Percentiles rank a stretch among this genome's conserved stretches.
These are phyloP conservation scores for Acipenser transmontanus DNA, from an alignment of 2,797 vertebrate genomes.

Conservation along the genomic window DNA sequence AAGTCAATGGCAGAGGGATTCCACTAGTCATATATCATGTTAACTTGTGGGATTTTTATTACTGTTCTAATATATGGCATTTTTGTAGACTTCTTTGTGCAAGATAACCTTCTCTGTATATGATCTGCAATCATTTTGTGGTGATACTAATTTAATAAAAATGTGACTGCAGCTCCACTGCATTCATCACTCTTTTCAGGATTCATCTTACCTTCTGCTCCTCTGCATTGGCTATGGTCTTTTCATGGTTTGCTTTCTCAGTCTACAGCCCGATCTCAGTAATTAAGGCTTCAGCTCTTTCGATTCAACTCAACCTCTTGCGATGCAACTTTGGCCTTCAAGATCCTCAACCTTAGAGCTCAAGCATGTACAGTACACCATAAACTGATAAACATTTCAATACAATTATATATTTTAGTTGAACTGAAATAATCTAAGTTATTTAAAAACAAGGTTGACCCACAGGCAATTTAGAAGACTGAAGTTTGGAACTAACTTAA, in stretches of 20 bases:
- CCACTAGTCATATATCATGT: too few species aligned
- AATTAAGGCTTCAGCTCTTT: conserved; percentile 75
- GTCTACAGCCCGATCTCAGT: conserved; percentile 74
- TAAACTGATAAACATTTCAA: too few species aligned
- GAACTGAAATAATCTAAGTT: not conserved
- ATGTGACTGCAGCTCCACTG: conserved; percentile 70
- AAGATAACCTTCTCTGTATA: conserved; percentile 58
- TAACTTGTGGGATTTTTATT: too few species aligned
- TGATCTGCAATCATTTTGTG: too few species aligned
- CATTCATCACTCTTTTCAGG: conserved; percentile 61
- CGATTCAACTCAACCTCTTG: conserved; percentile 67
- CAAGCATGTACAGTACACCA: conserved; percentile 19
- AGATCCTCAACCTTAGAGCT: conserved; percentile 52
- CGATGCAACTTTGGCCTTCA: conserved; percentile 65
- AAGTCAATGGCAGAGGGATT: too few species aligned
- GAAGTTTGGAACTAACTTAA: not conserved
- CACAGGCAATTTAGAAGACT: not conserved
- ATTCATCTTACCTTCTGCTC: conserved; percentile 71
- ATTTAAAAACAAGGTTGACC: not conserved
- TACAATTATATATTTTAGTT: too few species aligned
- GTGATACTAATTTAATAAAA: too few species aligned
- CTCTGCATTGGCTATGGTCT: conserved; percentile 63
- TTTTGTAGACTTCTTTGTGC: conserved; percentile 77
- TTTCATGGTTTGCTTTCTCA: conserved; percentile 75
- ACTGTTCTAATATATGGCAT: conserved; percentile 23